Evolutionary conservation across 2,113 vertebrate genomes (phyloP).

Genomic region (Atherinomorus stipes): DNA sequence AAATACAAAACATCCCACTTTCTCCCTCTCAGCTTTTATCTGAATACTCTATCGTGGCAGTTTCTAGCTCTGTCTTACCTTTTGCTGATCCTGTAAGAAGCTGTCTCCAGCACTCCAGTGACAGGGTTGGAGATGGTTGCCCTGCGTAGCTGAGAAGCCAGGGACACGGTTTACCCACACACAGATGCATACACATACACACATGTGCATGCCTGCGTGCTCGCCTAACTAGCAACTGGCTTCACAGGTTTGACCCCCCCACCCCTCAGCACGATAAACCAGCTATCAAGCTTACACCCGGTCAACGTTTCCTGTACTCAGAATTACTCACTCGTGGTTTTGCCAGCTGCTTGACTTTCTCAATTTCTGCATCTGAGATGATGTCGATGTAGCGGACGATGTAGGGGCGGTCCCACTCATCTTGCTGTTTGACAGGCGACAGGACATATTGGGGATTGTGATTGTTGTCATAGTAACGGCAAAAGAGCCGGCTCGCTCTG

Average conservation of each 20-base stretch:
- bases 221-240: conserved; percentile 25
- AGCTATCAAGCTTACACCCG: too few species aligned
- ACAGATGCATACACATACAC: conserved; percentile 26
- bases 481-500: conserved; percentile 92
- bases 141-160: conserved; percentile 99
- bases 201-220: conserved; percentile 33
- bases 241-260: conserved; percentile 33
- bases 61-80: conserved; percentile 87
- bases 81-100: conserved; percentile 99
- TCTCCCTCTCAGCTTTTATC: conserved; percentile 22
- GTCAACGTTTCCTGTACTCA: neutral
- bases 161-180: conserved; percentile 85
- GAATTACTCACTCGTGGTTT: conserved; percentile 91
- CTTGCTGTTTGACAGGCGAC: conserved; percentile 91
- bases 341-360: conserved; percentile 91
- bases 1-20: neutral
- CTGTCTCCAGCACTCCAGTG: conserved; percentile 99
- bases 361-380: conserved; percentile 93
- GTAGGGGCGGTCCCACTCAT: conserved; percentile 95
- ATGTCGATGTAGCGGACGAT: conserved; percentile 94
- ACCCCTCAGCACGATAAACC: neutral
- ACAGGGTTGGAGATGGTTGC: conserved; percentile 99
- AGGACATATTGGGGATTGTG: conserved; percentile 87
- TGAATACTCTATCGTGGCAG: neutral
- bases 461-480: conserved; percentile 91